Conservation (phyloP, 2,888 invertebrate species). For the Ectemnius cavifrons region DNA sequence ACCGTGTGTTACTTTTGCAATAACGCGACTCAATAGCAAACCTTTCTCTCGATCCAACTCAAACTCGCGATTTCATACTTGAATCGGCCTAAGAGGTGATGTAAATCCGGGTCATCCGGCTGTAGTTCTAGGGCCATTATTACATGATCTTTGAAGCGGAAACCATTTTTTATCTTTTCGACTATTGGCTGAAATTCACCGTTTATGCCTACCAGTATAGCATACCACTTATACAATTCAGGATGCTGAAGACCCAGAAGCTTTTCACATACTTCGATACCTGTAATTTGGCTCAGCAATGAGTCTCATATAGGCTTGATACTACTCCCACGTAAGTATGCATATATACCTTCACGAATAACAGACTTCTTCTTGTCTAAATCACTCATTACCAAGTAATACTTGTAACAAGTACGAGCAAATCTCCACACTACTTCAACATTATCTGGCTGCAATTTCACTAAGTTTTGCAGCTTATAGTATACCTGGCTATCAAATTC, state of each 20-base stretch:
- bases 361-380: constrained; percentile 53
- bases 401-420: constrained; percentile 69
- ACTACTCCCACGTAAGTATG: constrained; percentile 11
- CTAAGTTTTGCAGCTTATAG: constrained; percentile 62
- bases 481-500: constrained; percentile 58
- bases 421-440: constrained; percentile 73
- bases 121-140: constrained; percentile 82
- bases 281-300: constrained; percentile 67
- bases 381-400: constrained; percentile 56
- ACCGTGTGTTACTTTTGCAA: not conserved
- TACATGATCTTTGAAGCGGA: constrained; percentile 84
- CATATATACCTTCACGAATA: constrained; percentile 67
- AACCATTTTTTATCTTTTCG: constrained; percentile 84
- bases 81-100: constrained; percentile 86
- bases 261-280: constrained; percentile 80
- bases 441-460: constrained; percentile 64
- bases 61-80: constrained; percentile 83
- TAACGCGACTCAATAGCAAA: constrained; percentile 35
- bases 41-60: constrained; percentile 83
- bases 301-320: too few species aligned
- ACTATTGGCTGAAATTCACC: constrained; percentile 82
- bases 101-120: constrained; percentile 82
- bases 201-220: constrained; percentile 83
- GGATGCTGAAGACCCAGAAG: constrained; percentile 80
- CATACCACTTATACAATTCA: constrained; percentile 87